Conservation (phyloP, 2,888 invertebrate species). For the Meloe dianella region DNA sequence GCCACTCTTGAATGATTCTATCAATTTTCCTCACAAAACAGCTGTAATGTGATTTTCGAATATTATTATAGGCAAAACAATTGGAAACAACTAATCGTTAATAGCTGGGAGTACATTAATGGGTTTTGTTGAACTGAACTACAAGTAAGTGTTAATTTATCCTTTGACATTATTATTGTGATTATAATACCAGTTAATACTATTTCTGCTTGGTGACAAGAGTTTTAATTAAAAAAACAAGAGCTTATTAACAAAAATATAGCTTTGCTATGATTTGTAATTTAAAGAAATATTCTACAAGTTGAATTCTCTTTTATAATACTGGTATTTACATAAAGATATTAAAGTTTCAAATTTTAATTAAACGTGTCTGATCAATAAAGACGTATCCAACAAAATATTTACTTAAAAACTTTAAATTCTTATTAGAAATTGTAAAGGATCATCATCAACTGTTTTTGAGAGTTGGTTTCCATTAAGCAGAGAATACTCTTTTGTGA, state of each 20-base stretch:
- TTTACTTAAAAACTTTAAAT: background rate
- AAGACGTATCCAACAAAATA: constrained; percentile 33
- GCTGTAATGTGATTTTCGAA: background rate
- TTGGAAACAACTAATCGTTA: background rate
- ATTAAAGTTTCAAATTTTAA: background rate
- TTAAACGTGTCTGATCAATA: background rate
- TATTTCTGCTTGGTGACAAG: background rate
- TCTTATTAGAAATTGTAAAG: too few relatives aligned
- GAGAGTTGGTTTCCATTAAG: too few relatives aligned
- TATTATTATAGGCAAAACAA: background rate
- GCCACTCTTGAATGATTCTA: background rate
- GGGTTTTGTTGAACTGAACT: background rate
- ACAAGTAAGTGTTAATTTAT: background rate
- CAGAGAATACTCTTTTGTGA: too few relatives aligned
- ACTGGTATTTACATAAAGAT: background rate
- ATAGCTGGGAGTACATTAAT: background rate
- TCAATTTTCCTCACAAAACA: background rate
- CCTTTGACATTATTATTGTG: background rate
- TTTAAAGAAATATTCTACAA: too few relatives aligned
- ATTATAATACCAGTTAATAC: background rate
- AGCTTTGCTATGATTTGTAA: too few relatives aligned
- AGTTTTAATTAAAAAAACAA: background rate
- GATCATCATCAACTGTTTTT: too few relatives aligned
- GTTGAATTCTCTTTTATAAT: too few relatives aligned
- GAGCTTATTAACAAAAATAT: background rate